These are phyloP conservation scores for Actias luna DNA, from an alignment of 2,888 invertebrate species.

Conservation along the genomic window DNA sequence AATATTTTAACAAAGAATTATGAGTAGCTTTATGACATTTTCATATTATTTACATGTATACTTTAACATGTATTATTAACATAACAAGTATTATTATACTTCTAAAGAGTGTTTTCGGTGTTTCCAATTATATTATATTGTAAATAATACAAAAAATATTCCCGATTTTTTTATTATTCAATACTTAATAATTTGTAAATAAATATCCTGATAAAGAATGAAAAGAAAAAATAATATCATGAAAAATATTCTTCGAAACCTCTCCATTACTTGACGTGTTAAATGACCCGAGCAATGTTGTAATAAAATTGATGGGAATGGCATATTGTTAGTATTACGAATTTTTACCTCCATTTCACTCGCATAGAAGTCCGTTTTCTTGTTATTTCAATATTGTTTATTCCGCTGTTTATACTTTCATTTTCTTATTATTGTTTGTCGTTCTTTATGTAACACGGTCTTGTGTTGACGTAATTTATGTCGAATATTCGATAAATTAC, in stretches of 20 bases:
- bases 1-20: background rate
- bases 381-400: background rate
- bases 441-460: background rate
- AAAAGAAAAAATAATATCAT: slow-evolving; percentile 33
- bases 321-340: slow-evolving; percentile 57
- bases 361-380: slow-evolving; percentile 9
- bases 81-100: no score
- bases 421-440: background rate
- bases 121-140: no score
- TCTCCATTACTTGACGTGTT: slow-evolving; percentile 53
- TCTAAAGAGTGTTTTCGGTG: no score
- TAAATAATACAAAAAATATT: no score
- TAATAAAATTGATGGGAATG: slow-evolving; percentile 56
- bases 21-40: background rate
- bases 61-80: background rate
- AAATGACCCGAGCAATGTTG: slow-evolving; percentile 51
- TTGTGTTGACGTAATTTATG: no score
- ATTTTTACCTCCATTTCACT: slow-evolving; percentile 54
- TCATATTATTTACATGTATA: slow-evolving; percentile 1
- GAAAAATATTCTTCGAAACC: slow-evolving; percentile 27
- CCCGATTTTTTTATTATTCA: no score
- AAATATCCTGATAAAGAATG: slow-evolving; percentile 23
- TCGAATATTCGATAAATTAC: no score
- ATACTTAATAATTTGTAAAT: no score
- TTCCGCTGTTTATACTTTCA: background rate